Percentiles rank a stretch among this genome's conserved stretches.
phyloP scores from a whole-genome alignment of 2,113 vertebrate genomes.

The Peromyscus californicus region DNA sequence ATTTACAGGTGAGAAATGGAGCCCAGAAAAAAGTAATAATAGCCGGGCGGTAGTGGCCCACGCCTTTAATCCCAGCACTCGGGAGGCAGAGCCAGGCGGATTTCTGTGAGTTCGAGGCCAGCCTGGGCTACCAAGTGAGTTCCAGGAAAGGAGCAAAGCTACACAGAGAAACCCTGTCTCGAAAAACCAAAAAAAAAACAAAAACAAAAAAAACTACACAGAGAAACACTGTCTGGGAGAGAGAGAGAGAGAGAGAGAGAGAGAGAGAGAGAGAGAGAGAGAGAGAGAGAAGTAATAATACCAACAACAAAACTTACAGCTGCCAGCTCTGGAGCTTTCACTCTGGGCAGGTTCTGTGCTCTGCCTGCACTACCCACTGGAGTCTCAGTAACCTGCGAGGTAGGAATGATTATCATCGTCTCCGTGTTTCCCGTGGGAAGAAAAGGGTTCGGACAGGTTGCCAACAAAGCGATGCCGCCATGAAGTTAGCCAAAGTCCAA shows the following conservation, averaged over 20 bases:
- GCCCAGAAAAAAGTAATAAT: background rate
- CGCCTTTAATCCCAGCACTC: too few relatives aligned
- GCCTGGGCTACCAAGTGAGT: too few relatives aligned
- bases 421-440: background rate
- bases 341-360: background rate
- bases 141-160: too few relatives aligned
- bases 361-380: accelerated
- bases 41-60: too few relatives aligned
- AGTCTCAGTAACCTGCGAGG: background rate
- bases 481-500: background rate
- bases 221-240: too few relatives aligned
- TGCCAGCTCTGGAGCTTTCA: accelerated
- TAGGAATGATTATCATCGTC: background rate
- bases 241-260: background rate
- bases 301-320: accelerated
- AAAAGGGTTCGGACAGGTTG: background rate
- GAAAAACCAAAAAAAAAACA: too few relatives aligned
- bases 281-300: background rate
- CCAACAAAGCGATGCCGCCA: accelerated
- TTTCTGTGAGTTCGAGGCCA: too few relatives aligned
- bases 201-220: too few relatives aligned
- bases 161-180: too few relatives aligned
- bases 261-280: too few relatives aligned
- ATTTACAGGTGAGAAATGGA: background rate
- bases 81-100: too few relatives aligned